These are phyloP conservation scores for Micoletzkya japonica DNA, from an alignment of 2,888 invertebrate species.

Conservation along the genomic window DNA sequence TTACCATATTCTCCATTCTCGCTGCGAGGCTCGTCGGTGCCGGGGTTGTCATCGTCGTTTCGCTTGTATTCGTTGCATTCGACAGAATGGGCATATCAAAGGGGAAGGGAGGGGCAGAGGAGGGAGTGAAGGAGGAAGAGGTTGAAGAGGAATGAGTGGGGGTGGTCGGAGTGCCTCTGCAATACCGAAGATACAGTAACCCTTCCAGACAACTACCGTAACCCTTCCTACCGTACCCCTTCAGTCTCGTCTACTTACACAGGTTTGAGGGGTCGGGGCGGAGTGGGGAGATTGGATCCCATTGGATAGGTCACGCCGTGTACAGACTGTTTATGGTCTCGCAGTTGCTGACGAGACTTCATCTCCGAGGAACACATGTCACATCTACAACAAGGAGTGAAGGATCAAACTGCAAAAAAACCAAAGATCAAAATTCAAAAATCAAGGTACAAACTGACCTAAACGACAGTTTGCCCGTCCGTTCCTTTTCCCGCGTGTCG, in stretches of 20 bases:
- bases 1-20: too few species aligned
- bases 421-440: background rate
- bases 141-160: slow-evolving; percentile 14
- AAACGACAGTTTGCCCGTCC: slow-evolving; percentile 55
- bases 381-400: slow-evolving; percentile 73
- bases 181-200: too few species aligned
- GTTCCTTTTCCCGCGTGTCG: slow-evolving; percentile 61
- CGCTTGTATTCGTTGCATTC: background rate
- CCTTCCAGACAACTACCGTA: too few species aligned
- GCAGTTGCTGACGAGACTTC: slow-evolving; percentile 94
- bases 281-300: slow-evolving; percentile 31
- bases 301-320: slow-evolving; percentile 77
- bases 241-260: background rate
- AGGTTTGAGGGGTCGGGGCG: slow-evolving; percentile 14
- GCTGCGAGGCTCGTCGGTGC: too few species aligned
- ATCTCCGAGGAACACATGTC: slow-evolving; percentile 97
- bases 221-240: background rate
- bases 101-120: background rate
- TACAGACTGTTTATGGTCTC: slow-evolving; percentile 95
- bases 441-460: slow-evolving; percentile 32
- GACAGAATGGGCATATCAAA: background rate
- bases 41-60: too few species aligned
- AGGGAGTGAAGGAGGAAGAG: slow-evolving; percentile 16
- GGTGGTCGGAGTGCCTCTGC: background rate
- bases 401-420: background rate